These are phyloP conservation scores for Drosophila eohydei DNA, from an alignment of 2,888 invertebrate genomes.

Conservation along the genomic window DNA sequence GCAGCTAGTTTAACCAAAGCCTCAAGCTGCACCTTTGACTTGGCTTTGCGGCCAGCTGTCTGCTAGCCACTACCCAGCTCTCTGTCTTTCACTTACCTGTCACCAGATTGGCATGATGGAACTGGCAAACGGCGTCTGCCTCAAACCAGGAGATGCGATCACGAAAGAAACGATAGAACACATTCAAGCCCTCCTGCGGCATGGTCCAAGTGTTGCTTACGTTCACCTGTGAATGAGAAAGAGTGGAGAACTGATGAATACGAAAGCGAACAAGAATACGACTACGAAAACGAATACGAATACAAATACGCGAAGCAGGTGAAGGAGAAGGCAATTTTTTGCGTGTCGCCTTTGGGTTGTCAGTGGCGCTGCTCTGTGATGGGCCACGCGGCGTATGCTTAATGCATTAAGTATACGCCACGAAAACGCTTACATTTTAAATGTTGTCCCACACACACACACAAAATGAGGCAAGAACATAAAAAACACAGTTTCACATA, in stretches of 20 bases:
- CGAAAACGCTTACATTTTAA: constrained; percentile 79
- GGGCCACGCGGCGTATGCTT: constrained; percentile 60
- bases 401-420: constrained; percentile 77
- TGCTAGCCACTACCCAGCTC: neutral
- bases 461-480: constrained; percentile 47
- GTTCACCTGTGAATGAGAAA: constrained; percentile 88
- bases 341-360: constrained; percentile 32
- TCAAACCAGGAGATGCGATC: constrained; percentile 94
- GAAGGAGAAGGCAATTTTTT: constrained; percentile 9
- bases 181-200: constrained; percentile 92
- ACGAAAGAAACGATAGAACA: constrained; percentile 93
- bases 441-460: constrained; percentile 44
- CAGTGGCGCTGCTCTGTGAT: constrained; percentile 24
- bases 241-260: neutral
- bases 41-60: constrained; percentile 26
- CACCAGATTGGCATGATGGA: constrained; percentile 92
- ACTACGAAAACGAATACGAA: neutral
- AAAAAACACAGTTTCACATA: constrained; percentile 49
- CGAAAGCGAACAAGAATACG: neutral
- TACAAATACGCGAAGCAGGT: neutral
- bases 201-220: constrained; percentile 93
- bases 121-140: constrained; percentile 93
- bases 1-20: constrained; percentile 10
- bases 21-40: constrained; percentile 20
- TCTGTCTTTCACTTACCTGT: constrained; percentile 87